Evolutionary conservation across 2,888 invertebrate species (phyloP), one percentile per base, ranked within the genome.

Genomic region (Girardia tigrina): DNA sequence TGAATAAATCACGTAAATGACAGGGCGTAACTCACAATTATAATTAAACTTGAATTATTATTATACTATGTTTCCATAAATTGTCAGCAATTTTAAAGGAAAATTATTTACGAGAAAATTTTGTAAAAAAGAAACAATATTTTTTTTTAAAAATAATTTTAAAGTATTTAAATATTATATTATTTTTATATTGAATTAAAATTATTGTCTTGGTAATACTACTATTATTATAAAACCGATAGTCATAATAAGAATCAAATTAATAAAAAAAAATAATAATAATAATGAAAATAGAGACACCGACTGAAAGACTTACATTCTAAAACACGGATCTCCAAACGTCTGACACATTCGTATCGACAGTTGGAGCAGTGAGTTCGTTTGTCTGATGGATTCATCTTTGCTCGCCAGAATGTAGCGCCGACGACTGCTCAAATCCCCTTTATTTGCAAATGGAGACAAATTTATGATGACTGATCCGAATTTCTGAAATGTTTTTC

Each of bases 381-480:
- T 16, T n/a, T 56, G 56, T 56, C 56, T 56, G n/a, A n/a, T n/a
- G n/a, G 56, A 56, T n/a, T 56, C 56, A 56, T 56, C 23, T 56
- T 56, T 56, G n/a, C 56, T 56, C 20, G 56, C 56, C n/a, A 56
- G 56, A 56, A 56, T 56, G 23, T 56, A 56, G 56, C 56, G 56
- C 6, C 56, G 56, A 6, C 56, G n/a, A 16, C 56, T 20, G 6
- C 23, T 23, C n/a, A 56, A 4, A 56, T 56, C 23, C 6, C 56
- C 56, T 56, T 56, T 56, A 23, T 56, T 23, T n/a, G 56, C 56
- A 56, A 56, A 56, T 12, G 56, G 23, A 2, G 56, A 56, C 4
- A 56, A 20, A n/a, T 56, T 56, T 6, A 56, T 56, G 8, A 56
- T 56, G 2, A 56, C 56, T 6, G 23, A 56, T 20, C 56, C 56